Percentiles rank a stretch among this genome's conserved stretches.
phyloP scores from a whole-genome alignment of 2,113 vertebrate species.

The Silurus glanis region DNA sequence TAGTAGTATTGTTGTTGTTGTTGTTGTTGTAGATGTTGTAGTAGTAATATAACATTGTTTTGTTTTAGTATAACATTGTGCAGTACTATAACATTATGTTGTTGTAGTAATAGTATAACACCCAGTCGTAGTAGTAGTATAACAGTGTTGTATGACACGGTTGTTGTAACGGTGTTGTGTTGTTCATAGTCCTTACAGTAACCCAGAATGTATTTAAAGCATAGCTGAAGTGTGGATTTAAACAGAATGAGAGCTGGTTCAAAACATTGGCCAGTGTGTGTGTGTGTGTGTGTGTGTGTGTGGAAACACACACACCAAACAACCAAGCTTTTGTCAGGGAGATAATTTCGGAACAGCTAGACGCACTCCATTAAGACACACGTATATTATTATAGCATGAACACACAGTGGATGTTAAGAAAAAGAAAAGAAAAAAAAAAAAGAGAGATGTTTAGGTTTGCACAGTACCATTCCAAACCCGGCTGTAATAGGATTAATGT shows the following conservation, averaged over 20 bases:
- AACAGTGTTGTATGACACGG: no score
- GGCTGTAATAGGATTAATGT: slow-evolving; percentile 93
- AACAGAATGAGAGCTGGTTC: not conserved
- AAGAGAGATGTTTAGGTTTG: slow-evolving; percentile 66
- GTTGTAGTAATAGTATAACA: no score
- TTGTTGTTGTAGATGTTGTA: no score
- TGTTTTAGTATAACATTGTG: no score
- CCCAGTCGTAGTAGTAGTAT: no score
- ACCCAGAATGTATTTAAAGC: not conserved
- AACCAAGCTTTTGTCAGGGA: slow-evolving; percentile 50
- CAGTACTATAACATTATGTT: no score
- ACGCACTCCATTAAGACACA: slow-evolving; percentile 51
- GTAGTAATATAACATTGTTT: no score
- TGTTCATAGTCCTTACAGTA: not conserved
- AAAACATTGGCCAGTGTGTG: slow-evolving; percentile 28
- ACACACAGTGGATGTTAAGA: slow-evolving; percentile 54
- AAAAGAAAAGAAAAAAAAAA: slow-evolving; percentile 48
- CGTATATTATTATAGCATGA: not conserved
- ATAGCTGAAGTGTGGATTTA: no score
- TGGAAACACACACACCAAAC: not conserved
- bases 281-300: no score
- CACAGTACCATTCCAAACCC: slow-evolving; percentile 73
- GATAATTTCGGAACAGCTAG: slow-evolving; percentile 68
- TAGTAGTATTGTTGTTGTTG: no score
- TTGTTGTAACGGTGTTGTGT: no score